phyloP scores from a whole-genome alignment of 1,140 invertebrate genomes.

The Conus ventricosus region DNA sequence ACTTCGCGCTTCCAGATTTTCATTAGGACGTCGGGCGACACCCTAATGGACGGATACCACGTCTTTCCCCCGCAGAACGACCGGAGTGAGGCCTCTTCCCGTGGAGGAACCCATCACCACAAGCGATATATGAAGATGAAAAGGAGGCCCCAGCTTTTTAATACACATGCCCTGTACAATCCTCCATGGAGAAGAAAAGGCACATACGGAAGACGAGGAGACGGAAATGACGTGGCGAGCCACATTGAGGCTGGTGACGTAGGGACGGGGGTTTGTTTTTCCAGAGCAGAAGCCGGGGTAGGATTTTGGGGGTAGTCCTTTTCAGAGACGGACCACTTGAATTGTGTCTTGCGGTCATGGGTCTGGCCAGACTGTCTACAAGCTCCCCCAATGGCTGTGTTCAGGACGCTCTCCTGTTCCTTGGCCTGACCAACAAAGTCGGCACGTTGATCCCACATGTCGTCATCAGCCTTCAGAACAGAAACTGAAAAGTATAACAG shows the following conservation, averaged over 20 bases:
- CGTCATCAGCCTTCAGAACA: slow-evolving; percentile 77
- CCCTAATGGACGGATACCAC: slow-evolving; percentile 41
- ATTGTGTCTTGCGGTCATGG: slow-evolving; percentile 60
- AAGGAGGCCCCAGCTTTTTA: slow-evolving; percentile 38
- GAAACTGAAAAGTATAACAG: slow-evolving; percentile 59
- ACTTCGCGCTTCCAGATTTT: slow-evolving; percentile 41
- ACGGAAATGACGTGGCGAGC: slow-evolving; percentile 60
- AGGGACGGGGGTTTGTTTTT: no score
- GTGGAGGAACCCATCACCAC: slow-evolving; percentile 44
- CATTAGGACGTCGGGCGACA: slow-evolving; percentile 16
- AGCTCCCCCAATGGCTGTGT: slow-evolving; percentile 43
- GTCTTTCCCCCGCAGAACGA: slow-evolving; percentile 24
- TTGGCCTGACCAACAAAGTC: slow-evolving; percentile 36
- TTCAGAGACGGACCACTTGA: slow-evolving; percentile 73
- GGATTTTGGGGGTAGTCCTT: slow-evolving; percentile 65
- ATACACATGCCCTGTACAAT: slow-evolving; percentile 69
- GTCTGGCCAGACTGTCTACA: slow-evolving; percentile 40
- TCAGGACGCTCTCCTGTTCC: slow-evolving; percentile 12
- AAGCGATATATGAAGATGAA: slow-evolving; percentile 30
- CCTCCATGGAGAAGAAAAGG: slow-evolving; percentile 74
- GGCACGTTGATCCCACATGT: slow-evolving; percentile 75
- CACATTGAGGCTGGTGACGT: slow-evolving; percentile 71
- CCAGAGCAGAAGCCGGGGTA: slow-evolving; percentile 75
- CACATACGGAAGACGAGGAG: no score
- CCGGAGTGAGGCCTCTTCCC: slow-evolving; percentile 5